Conservation (phyloP, 1,140 invertebrate genomes). For the Carposina sasakii region DNA sequence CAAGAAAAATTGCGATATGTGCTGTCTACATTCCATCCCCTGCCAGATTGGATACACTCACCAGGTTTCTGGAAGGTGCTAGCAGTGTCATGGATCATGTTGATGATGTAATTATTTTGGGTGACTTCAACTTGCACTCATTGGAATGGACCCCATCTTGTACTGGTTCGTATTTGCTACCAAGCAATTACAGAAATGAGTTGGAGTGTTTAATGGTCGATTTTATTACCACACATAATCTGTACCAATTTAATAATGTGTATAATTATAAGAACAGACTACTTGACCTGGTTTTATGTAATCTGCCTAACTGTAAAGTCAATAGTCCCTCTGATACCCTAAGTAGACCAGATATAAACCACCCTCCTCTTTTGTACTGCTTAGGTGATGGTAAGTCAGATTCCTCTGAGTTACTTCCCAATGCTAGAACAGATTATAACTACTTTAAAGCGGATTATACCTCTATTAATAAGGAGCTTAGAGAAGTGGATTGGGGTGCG, state of each 20-base stretch:
- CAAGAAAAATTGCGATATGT: slow-evolving; percentile 4
- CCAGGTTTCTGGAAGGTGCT: background rate
- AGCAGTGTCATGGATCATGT: background rate
- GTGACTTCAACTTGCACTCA: slow-evolving; percentile 11
- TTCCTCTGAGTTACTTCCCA: background rate
- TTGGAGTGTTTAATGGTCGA: background rate
- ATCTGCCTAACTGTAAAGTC: background rate
- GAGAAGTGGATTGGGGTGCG: background rate
- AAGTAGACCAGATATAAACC: background rate
- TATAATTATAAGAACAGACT: background rate
- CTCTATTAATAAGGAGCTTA: background rate
- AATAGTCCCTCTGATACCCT: background rate
- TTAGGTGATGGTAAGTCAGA: background rate
- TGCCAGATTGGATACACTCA: background rate
- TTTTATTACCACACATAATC: background rate
- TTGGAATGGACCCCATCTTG: slow-evolving; percentile 5
- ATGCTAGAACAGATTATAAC: background rate
- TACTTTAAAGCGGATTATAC: slow-evolving; percentile 1
- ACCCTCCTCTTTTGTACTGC: background rate
- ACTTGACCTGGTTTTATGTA: background rate
- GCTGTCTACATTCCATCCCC: slow-evolving; percentile 8
- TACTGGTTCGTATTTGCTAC: background rate
- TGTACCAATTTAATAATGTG: background rate
- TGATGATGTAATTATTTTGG: slow-evolving; percentile 11
- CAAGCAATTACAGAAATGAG: background rate